Evolutionary conservation across 1,140 invertebrate species (phyloP).

Genomic region (Ericerus pela): DNA sequence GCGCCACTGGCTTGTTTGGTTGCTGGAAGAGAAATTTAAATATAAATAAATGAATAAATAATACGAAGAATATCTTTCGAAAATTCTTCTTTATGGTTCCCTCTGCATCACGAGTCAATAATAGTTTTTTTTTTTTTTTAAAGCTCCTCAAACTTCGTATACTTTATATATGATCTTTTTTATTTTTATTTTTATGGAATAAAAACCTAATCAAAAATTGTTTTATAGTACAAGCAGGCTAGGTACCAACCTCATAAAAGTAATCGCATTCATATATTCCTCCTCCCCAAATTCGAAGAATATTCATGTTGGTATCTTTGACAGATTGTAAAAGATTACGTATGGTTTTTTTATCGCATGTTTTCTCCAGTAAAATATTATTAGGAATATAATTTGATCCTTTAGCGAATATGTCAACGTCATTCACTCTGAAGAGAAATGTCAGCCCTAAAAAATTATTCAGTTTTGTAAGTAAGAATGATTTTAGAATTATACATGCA

Average conservation of each 20-base stretch:
- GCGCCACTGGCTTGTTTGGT: background rate
- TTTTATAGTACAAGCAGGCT: no score
- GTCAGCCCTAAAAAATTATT: constrained; percentile 42
- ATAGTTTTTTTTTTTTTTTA: no score
- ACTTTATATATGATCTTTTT: no score
- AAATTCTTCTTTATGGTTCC: background rate
- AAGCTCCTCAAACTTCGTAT: no score
- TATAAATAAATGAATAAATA: background rate
- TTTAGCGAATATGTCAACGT: constrained; percentile 80
- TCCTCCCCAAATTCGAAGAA: constrained; percentile 93
- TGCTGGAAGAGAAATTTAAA: background rate
- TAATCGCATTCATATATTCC: constrained; percentile 84
- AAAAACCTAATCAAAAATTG: no score
- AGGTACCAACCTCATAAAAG: constrained; percentile 63
- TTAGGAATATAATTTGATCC: constrained; percentile 92
- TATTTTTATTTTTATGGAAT: no score
- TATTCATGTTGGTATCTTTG: constrained; percentile 75
- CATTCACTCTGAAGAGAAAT: constrained; percentile 85
- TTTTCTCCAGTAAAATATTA: constrained; percentile 67
- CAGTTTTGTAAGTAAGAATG: background rate
- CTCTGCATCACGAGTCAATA: no score
- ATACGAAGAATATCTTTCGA: background rate
- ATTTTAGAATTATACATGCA: background rate
- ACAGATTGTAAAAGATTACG: constrained; percentile 51
- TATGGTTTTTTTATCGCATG: constrained; percentile 32